Evolutionary conservation across 2,113 vertebrate species (phyloP), one percentile per base, ranked within the genome.

Genomic region (Strix aluco): DNA sequence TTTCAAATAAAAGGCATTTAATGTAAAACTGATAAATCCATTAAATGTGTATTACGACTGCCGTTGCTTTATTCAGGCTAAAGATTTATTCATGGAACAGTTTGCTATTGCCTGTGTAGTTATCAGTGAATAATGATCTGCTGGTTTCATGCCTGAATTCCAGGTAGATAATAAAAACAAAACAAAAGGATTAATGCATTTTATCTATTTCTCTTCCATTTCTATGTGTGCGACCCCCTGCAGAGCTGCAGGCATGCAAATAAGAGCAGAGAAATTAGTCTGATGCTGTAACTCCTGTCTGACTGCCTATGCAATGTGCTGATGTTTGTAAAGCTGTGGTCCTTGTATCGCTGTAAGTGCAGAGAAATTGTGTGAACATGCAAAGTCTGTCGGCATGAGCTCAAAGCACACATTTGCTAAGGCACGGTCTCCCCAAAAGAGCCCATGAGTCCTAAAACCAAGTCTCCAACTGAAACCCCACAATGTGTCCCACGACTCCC

Each of bases 21-120:
- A 96, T 92, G 85, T 97, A 94, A 96, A 97, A 93, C 94, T 92
- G 95, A 97, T 97, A 97, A 94, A 97, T 94, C 92, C 66, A 97
- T 96, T 97, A 97, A 95, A 93, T 18, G 90, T 0, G 0, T 94
- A 92, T 91, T 96, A 97, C 5, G 0, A 66, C 92, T 42, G 81
- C 89, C 9, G 9, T 73, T 86, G 78, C 78, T 96, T 96, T 90
- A 94, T 91, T 89, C 91, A 66, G 81, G 73, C 86, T 47, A 40
- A 78, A 97, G 96, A 97, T 97, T 97, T 95, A 97, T 96, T 94
- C 6, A 0, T 82, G 92, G 89, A 90, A 36, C 46, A 73, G 67
- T 96, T 97, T 95, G 55, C 92, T 78, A 17, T 83, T 92, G 93
- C 95, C 83, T 88, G 34, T 36, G 86, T 72, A 93, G 95, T 96